phyloP scores from a whole-genome alignment of 2,113 vertebrate genomes.

The Diglossa brunneiventris region DNA sequence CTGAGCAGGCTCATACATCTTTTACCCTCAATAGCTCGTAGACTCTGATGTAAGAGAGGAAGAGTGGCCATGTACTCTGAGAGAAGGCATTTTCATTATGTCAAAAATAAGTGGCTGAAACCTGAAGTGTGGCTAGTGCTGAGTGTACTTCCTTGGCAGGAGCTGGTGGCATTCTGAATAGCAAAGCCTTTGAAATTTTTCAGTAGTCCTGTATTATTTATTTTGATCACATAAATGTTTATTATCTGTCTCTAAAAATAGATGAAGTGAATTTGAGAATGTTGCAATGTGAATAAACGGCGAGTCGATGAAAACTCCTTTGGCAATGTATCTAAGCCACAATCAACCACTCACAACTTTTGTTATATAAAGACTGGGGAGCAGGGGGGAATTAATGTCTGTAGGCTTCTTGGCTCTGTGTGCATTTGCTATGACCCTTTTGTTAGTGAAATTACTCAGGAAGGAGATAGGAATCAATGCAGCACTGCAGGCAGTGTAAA shows the following conservation, averaged over 20 bases:
- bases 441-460: neutral
- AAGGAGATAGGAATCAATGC: neutral
- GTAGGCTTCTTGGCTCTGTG: neutral
- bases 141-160: neutral
- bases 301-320: neutral
- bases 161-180: neutral
- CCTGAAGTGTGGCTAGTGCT: neutral
- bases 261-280: neutral
- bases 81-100: neutral
- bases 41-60: neutral
- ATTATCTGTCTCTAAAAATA: slow-evolving; percentile 25
- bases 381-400: neutral
- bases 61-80: neutral
- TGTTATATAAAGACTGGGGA: neutral
- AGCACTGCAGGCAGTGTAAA: neutral
- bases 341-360: neutral
- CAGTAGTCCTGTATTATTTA: slow-evolving; percentile 32
- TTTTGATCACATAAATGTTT: slow-evolving; percentile 39
- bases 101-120: neutral
- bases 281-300: neutral
- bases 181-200: slow-evolving; percentile 16
- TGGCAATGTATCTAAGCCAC: neutral
- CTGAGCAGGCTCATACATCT: neutral
- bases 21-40: neutral
- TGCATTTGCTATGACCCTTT: neutral